Conservation (phyloP, 2,113 vertebrate species). For the Corythoichthys haematopterus region DNA sequence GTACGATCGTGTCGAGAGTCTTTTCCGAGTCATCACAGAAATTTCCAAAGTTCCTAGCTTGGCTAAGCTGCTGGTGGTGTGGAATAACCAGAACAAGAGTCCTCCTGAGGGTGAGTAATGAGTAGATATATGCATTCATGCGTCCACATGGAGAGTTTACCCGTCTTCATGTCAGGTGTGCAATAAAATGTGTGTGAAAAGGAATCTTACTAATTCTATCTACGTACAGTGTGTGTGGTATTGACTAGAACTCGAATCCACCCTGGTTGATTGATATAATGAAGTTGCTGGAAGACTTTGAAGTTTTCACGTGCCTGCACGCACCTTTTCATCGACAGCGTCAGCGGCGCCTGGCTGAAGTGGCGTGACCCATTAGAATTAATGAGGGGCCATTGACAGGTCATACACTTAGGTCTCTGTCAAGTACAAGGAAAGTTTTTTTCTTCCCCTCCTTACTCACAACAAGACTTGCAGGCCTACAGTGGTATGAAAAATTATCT, state of each 20-base stretch:
- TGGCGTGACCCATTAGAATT: conserved; percentile 70
- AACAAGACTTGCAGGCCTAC: too few species aligned
- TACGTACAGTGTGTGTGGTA: conserved; percentile 4
- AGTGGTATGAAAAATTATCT: too few species aligned
- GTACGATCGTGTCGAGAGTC: conserved; percentile 93
- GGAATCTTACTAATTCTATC: neutral
- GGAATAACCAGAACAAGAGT: conserved; percentile 98
- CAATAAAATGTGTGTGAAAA: neutral
- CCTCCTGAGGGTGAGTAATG: conserved; percentile 87
- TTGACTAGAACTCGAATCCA: conserved; percentile 42
- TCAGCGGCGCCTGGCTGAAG: conserved; percentile 60
- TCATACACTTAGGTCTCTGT: conserved; percentile 45
- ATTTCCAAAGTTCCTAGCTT: conserved; percentile 96
- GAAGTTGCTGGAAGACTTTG: conserved; percentile 59
- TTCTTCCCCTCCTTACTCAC: too few species aligned
- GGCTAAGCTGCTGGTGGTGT: conserved; percentile 91
- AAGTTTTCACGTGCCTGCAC: conserved; percentile 56
- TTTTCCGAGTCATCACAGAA: conserved; percentile 96
- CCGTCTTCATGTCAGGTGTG: neutral
- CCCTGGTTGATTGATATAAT: conserved; percentile 51
- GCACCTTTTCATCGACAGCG: conserved; percentile 70
- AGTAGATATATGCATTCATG: neutral
- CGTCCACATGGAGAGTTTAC: neutral
- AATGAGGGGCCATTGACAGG: conserved; percentile 64
- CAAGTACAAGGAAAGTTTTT: conserved; percentile 23